Evolutionary conservation across 2,797 vertebrate species (phyloP), one percentile per base, ranked within the genome.

Genomic region (Gymnothorax reevesii): DNA sequence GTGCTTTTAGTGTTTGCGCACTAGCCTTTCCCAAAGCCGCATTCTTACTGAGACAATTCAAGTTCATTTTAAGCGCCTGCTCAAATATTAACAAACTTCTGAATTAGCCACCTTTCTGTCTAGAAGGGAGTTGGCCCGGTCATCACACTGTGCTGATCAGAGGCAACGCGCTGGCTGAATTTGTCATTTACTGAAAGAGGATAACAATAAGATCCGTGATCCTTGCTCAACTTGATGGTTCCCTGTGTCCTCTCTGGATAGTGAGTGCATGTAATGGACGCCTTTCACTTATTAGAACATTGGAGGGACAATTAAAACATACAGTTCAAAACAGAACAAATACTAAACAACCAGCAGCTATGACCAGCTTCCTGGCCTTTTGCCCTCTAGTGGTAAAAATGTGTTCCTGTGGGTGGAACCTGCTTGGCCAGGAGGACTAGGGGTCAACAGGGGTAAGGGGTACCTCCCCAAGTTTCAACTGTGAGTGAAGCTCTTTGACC

Each of bases 121-220:
- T 52, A 15, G 15, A 42, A 77, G 15, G 20, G 7, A 17, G 73
- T 12, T 17, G 5, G 10, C 27, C 12, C 15, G 33, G 13, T 6
- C 27, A 49, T 15, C 27, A 49, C 17, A 8, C 4, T 13, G 9
- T 73, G 69, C 69, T 73, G 69, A 7, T 27, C n/a, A 27, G 0
- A 99, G 98, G 0, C 98, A 99, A 0, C 97, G 97, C 82, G 99
- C 98, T 0, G 94, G 93, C 0, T 92, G 99, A n/a, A 99, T 98
- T 0, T 94, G 94, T 0, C 97, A 99, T 86, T 66, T 66, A 20
- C 62, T 6, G 5, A n/a, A 22, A 66, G 62, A n/a, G 62, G 20
- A 66, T 20, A 66, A n/a, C 62, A 5, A 66, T 22, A n/a, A 66
- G 62, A 66, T n/a, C 7, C 8, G 20, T 7, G 69, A 27, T 27